Conservation (phyloP, 1,140 invertebrate genomes). For the Pemphigus obesinymphae region DNA sequence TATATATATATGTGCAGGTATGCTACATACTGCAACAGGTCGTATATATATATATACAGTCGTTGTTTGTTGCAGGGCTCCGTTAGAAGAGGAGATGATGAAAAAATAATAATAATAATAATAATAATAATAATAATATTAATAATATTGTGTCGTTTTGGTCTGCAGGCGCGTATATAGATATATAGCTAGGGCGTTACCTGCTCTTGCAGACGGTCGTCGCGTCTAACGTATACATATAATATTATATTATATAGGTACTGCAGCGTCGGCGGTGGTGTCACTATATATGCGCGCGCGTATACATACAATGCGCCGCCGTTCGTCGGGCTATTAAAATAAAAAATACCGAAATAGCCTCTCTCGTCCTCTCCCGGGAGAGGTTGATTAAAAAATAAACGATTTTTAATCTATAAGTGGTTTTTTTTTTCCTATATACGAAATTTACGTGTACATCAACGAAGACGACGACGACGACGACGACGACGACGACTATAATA, state of each 20-base stretch:
- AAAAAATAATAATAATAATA: not conserved
- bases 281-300: not conserved
- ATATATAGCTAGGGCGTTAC: not conserved
- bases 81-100: not conserved
- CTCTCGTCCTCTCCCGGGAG: not conserved
- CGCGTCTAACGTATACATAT: too few species aligned
- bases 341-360: conserved; percentile 1
- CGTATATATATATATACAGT: not conserved
- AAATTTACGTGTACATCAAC: not conserved
- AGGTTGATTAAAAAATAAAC: conserved; percentile 39
- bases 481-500: not conserved
- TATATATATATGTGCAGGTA: not conserved
- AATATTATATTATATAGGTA: not conserved
- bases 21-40: too few species aligned
- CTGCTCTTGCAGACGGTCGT: not conserved
- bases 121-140: conserved; percentile 30
- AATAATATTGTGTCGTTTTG: conserved; percentile 41
- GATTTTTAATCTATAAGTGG: conserved; percentile 29
- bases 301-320: not conserved
- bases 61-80: conserved; percentile 1
- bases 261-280: not conserved
- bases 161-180: not conserved
- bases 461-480: not conserved
- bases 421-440: not conserved
- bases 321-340: conserved; percentile 6